These are phyloP conservation scores for Heteropelma amictum DNA, from an alignment of 2,888 invertebrate species.

Conservation along the genomic window DNA sequence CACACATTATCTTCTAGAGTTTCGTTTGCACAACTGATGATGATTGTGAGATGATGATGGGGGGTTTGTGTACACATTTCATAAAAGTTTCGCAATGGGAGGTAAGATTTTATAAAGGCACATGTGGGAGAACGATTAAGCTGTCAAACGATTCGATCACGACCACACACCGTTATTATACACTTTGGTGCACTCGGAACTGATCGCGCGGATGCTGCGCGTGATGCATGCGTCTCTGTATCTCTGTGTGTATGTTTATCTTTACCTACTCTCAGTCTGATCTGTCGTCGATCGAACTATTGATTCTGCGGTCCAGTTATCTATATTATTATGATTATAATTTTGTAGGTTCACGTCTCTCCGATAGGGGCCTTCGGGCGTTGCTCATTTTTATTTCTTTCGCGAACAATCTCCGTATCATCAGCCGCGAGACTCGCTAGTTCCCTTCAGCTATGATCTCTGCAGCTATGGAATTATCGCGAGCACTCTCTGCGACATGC, in stretches of 20 bases:
- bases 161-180: slow-evolving; percentile 52
- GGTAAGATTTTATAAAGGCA: slow-evolving; percentile 37
- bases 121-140: slow-evolving; percentile 53
- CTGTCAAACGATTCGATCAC: slow-evolving; percentile 56
- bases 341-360: neutral
- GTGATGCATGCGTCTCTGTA: neutral
- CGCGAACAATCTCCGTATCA: slow-evolving; percentile 47
- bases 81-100: slow-evolving; percentile 22
- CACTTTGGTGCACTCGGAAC: neutral
- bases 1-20: too few relatives aligned
- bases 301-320: slow-evolving; percentile 6
- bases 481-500: too few relatives aligned
- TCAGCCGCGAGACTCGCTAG: too few relatives aligned
- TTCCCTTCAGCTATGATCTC: slow-evolving; percentile 28
- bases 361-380: slow-evolving; percentile 11
- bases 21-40: too few relatives aligned
- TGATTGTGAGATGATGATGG: too few relatives aligned
- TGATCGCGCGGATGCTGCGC: slow-evolving; percentile 36
- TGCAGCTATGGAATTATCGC: slow-evolving; percentile 27
- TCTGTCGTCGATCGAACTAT: slow-evolving; percentile 54
- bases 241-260: neutral
- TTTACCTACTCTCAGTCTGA: slow-evolving; percentile 26
- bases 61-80: slow-evolving; percentile 20
- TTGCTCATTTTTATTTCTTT: slow-evolving; percentile 27
- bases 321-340: neutral